Evolutionary conservation across 30 jellyfish, hydroid and myxozoan species (phyloP).

Genomic region (Aurelia sp.): DNA sequence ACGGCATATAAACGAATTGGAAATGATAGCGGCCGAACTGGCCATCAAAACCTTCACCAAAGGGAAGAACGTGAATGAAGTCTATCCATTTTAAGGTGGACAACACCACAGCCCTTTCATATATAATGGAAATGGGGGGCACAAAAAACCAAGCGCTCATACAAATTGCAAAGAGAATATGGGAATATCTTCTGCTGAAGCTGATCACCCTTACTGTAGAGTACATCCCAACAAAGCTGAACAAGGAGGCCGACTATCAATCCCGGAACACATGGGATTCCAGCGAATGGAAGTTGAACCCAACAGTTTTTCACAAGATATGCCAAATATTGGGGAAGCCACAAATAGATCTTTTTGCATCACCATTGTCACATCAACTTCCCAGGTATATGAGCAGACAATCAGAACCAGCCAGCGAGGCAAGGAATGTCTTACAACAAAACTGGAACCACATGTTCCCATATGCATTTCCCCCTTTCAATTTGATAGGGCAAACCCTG

Average conservation of each 20-base stretch:
- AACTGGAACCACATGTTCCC: neutral
- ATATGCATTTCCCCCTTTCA: constrained; percentile 34
- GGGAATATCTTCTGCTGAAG: too few relatives aligned
- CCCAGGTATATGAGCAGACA: constrained; percentile 37
- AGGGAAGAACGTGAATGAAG: neutral
- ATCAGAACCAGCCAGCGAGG: constrained; percentile 2
- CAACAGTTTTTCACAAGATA: too few relatives aligned
- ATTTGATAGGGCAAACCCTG: constrained; percentile 20
- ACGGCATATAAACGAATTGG: constrained; percentile 24
- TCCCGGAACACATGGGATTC: constrained; percentile 22
- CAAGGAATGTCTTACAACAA: constrained; percentile 3
- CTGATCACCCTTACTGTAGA: too few relatives aligned
- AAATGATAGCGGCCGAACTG: constrained; percentile 39
- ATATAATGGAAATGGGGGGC: too few relatives aligned
- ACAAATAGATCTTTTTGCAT: neutral
- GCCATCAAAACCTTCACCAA: constrained; percentile 41
- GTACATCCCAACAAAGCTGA: too few relatives aligned
- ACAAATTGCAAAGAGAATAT: too few relatives aligned
- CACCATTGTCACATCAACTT: neutral
- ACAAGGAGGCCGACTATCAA: neutral
- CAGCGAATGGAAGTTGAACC: too few relatives aligned
- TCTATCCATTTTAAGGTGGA: constrained; percentile 21
- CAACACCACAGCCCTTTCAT: neutral
- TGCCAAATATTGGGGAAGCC: neutral
- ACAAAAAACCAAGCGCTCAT: too few relatives aligned